Conservation (phyloP, 2,888 invertebrate species). For the Rotaria socialis region DNA sequence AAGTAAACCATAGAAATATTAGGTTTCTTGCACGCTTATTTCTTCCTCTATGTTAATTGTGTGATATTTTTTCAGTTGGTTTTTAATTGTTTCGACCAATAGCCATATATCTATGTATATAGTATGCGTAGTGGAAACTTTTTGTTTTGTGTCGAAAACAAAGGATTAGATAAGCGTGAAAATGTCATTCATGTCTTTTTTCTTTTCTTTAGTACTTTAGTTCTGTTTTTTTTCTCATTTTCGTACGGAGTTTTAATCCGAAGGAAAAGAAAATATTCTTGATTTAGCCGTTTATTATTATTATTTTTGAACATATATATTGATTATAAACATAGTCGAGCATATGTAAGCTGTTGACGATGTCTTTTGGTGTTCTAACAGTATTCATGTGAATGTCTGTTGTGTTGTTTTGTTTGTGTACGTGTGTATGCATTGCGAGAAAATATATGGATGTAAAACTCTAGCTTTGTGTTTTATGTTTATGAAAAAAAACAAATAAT, state of each 20-base stretch:
- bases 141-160: background rate
- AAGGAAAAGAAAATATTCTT: background rate
- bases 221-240: background rate
- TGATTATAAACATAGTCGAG: background rate
- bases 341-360: background rate
- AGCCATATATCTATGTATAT: background rate
- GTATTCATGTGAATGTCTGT: conserved; percentile 23
- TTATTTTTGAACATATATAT: conserved; percentile 16
- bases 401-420: background rate
- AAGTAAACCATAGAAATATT: background rate
- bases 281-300: conserved; percentile 23
- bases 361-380: background rate
- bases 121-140: background rate
- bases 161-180: background rate
- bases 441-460: background rate
- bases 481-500: background rate
- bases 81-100: background rate
- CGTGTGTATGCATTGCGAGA: no score
- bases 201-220: background rate
- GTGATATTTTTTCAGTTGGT: background rate
- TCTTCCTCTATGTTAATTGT: background rate
- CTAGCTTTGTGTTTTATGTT: background rate
- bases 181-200: background rate
- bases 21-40: background rate
- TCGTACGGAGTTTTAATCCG: background rate